These are phyloP conservation scores for Clitarchus hookeri DNA, from an alignment of 2,888 invertebrate genomes.

Conservation along the genomic window DNA sequence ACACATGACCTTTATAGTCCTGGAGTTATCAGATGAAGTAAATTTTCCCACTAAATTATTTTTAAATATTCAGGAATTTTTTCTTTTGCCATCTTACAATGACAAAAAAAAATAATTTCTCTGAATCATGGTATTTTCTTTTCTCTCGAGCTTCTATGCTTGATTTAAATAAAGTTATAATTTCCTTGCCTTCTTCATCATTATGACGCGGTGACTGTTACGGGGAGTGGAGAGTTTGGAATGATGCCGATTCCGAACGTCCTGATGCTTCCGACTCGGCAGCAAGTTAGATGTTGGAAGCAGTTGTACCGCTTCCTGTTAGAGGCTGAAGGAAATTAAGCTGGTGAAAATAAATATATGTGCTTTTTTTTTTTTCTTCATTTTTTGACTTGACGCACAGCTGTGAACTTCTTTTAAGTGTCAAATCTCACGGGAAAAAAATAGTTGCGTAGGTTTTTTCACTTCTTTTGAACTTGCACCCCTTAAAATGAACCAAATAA, in stretches of 20 bases:
- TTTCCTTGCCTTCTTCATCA: background rate
- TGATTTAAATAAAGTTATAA: background rate
- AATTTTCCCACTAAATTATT: slow-evolving; percentile 22
- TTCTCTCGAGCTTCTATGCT: background rate
- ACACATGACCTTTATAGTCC: background rate
- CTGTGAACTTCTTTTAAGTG: too few species aligned
- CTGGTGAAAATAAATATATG: background rate
- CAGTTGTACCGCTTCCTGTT: slow-evolving; percentile 15
- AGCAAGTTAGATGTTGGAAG: slow-evolving; percentile 18
- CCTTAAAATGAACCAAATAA: slow-evolving; percentile 3
- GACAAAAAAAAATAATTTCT: slow-evolving; percentile 17
- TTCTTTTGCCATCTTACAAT: slow-evolving; percentile 6
- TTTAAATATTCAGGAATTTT: background rate
- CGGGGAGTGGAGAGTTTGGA: slow-evolving; percentile 15
- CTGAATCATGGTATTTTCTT: background rate
- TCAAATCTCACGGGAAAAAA: too few species aligned
- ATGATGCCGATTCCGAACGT: background rate
- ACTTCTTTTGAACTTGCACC: slow-evolving; percentile 20
- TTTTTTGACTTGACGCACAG: too few species aligned
- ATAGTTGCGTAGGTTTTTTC: slow-evolving; percentile 15
- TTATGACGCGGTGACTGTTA: background rate
- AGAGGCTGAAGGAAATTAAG: background rate
- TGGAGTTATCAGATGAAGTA: background rate
- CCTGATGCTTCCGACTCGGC: background rate
- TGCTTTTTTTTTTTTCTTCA: background rate